Evolutionary conservation across 2,113 vertebrate species (phyloP).

Genomic region (Notiomystis cincta): DNA sequence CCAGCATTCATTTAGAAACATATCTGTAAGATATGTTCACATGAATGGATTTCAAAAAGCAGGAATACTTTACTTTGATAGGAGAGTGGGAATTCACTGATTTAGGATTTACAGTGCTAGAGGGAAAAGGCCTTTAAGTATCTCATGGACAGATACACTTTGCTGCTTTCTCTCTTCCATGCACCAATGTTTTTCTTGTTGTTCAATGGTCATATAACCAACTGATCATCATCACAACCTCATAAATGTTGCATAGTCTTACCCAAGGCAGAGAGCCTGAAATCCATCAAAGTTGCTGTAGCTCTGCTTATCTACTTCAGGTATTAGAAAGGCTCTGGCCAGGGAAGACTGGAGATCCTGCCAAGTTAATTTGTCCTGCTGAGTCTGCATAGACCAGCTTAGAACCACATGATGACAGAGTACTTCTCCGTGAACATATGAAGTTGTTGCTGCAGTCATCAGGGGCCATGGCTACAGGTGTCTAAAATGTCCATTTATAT

Average conservation of each 20-base stretch:
- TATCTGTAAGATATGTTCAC: background rate
- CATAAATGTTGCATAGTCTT: background rate
- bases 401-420: background rate
- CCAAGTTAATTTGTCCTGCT: background rate
- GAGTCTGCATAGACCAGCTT: background rate
- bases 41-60: background rate
- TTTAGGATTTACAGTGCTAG: background rate
- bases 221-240: background rate
- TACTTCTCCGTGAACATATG: background rate
- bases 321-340: background rate
- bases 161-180: background rate
- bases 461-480: background rate
- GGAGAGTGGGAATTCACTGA: background rate
- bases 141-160: background rate
- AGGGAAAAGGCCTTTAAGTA: background rate
- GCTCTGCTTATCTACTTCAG: background rate
- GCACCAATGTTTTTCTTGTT: background rate
- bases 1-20: constrained; percentile 30
- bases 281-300: background rate
- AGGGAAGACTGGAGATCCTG: background rate
- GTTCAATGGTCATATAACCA: background rate
- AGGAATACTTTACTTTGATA: background rate
- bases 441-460: background rate
- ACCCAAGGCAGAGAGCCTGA: background rate
- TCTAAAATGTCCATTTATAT: background rate